phyloP scores from a whole-genome alignment of 2,113 vertebrate species.

The Crotalus viridis region DNA sequence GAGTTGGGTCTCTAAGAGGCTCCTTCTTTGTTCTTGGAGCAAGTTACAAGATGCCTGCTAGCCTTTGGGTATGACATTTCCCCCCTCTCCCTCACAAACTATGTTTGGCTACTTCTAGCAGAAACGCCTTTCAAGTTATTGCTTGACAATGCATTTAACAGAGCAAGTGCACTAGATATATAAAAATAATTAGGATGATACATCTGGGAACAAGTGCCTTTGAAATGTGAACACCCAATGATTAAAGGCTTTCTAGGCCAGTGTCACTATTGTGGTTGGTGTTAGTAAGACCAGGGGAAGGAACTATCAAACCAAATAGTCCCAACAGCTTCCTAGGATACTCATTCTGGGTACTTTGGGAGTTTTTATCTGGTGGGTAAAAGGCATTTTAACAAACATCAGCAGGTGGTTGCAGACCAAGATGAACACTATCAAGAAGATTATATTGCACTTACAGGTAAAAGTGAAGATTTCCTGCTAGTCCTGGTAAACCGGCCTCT shows the following conservation, averaged over 20 bases:
- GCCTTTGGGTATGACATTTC: not conserved
- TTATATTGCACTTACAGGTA: constrained; percentile 15
- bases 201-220: not conserved
- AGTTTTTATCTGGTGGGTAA: not conserved
- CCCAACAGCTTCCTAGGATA: not conserved
- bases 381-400: not conserved
- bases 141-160: not conserved
- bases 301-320: not conserved
- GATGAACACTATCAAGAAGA: not conserved
- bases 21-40: not conserved
- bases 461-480: constrained; percentile 34
- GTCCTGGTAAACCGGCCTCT: constrained; percentile 41
- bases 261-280: not conserved
- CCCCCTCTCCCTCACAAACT: too few species aligned
- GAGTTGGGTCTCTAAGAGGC: not conserved
- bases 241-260: not conserved
- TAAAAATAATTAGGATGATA: not conserved
- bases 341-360: not conserved
- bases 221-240: not conserved
- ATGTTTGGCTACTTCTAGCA: not conserved
- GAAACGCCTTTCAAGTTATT: not conserved
- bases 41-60: not conserved
- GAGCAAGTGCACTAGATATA: not conserved
- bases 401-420: not conserved
- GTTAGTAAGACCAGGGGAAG: not conserved